Conservation (phyloP, 2,797 vertebrate genomes). For the Cyclopterus lumpus region DNA sequence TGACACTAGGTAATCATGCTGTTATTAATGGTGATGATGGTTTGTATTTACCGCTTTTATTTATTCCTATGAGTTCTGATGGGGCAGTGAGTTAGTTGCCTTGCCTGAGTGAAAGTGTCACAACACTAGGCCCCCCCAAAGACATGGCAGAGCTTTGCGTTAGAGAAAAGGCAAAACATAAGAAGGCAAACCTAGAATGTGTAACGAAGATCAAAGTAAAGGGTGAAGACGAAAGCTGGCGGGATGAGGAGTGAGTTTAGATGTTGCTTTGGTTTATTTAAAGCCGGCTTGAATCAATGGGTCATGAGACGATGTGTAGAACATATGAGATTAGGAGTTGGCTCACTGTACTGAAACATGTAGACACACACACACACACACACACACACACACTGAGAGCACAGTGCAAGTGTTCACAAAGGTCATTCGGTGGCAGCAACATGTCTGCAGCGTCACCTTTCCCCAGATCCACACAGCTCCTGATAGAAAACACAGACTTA, state of each 20-base stretch:
- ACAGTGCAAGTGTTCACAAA: slow-evolving; percentile 41
- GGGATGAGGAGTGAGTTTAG: slow-evolving; percentile 7
- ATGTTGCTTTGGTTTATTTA: slow-evolving; percentile 46
- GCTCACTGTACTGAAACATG: slow-evolving; percentile 23
- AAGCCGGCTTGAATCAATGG: slow-evolving; percentile 21
- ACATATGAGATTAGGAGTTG: slow-evolving; percentile 41
- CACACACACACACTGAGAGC: neutral
- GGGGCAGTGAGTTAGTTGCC: slow-evolving; percentile 49
- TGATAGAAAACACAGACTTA: slow-evolving; percentile 20
- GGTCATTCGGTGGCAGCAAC: neutral
- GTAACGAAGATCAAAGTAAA: slow-evolving; percentile 19
- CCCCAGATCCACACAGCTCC: slow-evolving; percentile 17
- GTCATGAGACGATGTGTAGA: slow-evolving; percentile 21
- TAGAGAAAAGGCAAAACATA: slow-evolving; percentile 13
- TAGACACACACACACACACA: slow-evolving; percentile 3
- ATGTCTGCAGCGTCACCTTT: slow-evolving; percentile 25
- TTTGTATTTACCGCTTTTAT: slow-evolving; percentile 76
- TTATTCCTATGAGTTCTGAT: slow-evolving; percentile 71
- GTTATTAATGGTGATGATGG: slow-evolving; percentile 64
- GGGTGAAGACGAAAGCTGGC: slow-evolving; percentile 9
- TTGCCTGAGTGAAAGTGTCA: slow-evolving; percentile 41
- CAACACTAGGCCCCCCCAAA: slow-evolving; percentile 34
- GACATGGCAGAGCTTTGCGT: slow-evolving; percentile 2
- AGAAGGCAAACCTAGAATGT: slow-evolving; percentile 34
- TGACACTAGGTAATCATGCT: slow-evolving; percentile 59